Percentiles rank a stretch among this genome's conserved stretches.
Conservation (phyloP, 2,797 vertebrate genomes). For the Threskiornis aethiopicus region DNA sequence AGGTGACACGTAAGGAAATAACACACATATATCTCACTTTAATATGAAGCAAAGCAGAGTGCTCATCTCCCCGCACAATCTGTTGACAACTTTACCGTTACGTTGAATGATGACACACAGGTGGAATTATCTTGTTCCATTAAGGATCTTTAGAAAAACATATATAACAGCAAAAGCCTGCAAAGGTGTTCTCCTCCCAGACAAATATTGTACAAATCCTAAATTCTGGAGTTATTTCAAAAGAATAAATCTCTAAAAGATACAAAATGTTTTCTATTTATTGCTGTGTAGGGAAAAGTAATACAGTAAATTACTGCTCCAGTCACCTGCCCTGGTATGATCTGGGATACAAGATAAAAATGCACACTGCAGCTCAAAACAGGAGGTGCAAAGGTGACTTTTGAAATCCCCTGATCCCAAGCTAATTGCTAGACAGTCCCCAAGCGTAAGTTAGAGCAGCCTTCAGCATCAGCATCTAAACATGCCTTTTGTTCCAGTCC, state of each 20-base stretch:
- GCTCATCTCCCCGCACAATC: neutral
- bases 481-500: neutral
- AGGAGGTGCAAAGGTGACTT: slow-evolving; percentile 31
- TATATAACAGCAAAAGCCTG: neutral
- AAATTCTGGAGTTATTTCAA: slow-evolving; percentile 14
- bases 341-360: neutral
- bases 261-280: neutral
- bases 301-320: neutral
- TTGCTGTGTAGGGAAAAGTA: neutral
- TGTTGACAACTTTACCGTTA: slow-evolving; percentile 14
- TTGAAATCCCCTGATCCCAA: slow-evolving; percentile 10
- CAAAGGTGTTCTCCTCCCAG: neutral
- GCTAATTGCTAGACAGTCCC: slow-evolving; percentile 25
- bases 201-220: slow-evolving; percentile 4
- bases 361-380: neutral
- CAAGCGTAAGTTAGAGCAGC: slow-evolving; percentile 7
- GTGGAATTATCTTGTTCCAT: slow-evolving; percentile 27
- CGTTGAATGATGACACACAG: neutral
- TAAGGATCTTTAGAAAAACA: slow-evolving; percentile 14
- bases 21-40: slow-evolving; percentile 40
- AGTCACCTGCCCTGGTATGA: neutral
- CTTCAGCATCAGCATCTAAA: slow-evolving; percentile 40
- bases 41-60: neutral
- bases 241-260: neutral
- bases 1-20: slow-evolving; percentile 49